phyloP scores from a whole-genome alignment of 2,113 vertebrate species.

The Mus spicilegus region DNA sequence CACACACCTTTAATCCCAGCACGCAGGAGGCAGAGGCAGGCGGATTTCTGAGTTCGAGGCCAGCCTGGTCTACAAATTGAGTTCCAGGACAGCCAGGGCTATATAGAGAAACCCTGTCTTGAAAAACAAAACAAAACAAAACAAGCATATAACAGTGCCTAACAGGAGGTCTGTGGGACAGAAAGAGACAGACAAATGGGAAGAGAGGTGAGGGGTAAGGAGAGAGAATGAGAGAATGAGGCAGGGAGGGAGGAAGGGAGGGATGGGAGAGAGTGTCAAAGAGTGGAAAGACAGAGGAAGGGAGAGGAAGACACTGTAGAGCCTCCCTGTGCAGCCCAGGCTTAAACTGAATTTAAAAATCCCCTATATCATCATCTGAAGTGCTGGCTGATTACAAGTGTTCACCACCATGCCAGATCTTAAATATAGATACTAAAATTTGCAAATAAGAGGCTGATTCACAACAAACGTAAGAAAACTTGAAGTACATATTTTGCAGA shows the following conservation, averaged over 20 bases:
- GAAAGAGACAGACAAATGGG: not conserved
- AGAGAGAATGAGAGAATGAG: not conserved
- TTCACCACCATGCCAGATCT: not conserved
- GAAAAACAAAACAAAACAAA: no score
- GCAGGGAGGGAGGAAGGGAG: not conserved
- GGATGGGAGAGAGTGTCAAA: not conserved
- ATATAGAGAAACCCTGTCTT: no score
- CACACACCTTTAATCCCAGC: no score
- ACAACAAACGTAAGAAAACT: not conserved
- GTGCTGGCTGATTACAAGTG: no score
- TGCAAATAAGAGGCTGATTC: not conserved
- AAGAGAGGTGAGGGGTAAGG: not conserved
- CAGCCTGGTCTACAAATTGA: no score
- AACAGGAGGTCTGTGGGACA: not conserved
- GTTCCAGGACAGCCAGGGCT: no score
- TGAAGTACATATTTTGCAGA: conserved; percentile 11
- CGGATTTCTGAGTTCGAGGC: no score
- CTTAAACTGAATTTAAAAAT: not conserved
- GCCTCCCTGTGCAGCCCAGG: no score
- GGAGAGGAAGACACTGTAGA: not conserved
- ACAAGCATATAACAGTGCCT: not conserved
- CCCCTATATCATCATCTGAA: not conserved
- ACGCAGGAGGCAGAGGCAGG: no score
- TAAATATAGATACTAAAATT: not conserved
- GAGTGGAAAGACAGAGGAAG: not conserved